phyloP scores from a whole-genome alignment of 2,797 vertebrate species.

The Bucorvus abyssinicus region DNA sequence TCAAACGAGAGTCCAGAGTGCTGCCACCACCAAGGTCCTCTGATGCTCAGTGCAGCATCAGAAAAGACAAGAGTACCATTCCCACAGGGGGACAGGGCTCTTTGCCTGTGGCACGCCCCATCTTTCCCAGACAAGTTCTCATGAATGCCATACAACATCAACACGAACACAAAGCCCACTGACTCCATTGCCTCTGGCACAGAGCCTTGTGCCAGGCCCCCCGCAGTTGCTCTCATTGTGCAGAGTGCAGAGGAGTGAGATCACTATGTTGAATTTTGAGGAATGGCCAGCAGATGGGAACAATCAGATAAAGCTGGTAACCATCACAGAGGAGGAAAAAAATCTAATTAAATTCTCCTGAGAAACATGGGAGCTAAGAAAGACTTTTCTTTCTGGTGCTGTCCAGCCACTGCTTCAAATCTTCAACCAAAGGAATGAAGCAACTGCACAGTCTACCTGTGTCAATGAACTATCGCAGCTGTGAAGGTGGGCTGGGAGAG shows the following conservation, averaged over 20 bases:
- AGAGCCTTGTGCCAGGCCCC: constrained; percentile 28
- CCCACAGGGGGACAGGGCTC: not conserved
- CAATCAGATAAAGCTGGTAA: constrained; percentile 59
- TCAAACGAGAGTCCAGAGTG: not conserved
- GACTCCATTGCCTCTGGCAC: constrained; percentile 39
- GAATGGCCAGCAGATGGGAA: constrained; percentile 64
- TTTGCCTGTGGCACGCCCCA: not conserved
- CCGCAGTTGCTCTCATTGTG: constrained; percentile 10
- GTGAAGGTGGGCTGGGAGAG: not conserved
- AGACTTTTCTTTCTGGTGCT: not conserved
- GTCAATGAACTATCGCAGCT: rapidly evolving
- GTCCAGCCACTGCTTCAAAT: not conserved
- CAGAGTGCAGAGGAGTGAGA: constrained; percentile 47
- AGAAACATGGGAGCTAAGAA: not conserved
- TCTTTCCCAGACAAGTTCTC: not conserved
- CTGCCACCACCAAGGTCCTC: not conserved
- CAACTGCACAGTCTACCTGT: not conserved
- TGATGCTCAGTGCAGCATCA: not conserved
- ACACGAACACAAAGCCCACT: not conserved
- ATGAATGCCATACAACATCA: not conserved
- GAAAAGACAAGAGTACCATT: not conserved
- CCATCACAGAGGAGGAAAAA: not conserved
- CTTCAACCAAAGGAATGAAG: not conserved
- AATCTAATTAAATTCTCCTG: constrained; percentile 21
- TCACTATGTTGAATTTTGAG: constrained; percentile 40